Conservation (phyloP, 2,888 invertebrate species). For the Drosophila paramelanica region DNA sequence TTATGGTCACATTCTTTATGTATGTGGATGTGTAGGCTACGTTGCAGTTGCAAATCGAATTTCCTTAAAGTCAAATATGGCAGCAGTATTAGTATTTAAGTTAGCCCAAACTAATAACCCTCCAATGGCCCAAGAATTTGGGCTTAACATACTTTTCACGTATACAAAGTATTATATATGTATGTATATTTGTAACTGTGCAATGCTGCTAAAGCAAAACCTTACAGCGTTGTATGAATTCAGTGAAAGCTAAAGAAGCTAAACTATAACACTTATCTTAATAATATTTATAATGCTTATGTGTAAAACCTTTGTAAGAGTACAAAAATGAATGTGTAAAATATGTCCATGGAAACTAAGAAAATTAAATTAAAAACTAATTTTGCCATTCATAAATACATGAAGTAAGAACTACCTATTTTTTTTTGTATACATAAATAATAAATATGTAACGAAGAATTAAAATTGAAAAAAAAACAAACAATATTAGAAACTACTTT, state of each 20-base stretch:
- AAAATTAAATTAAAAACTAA: conserved; percentile 4
- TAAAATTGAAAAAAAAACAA: not conserved
- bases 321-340: conserved; percentile 46
- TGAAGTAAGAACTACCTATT: too few species aligned
- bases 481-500: conserved; percentile 5
- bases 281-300: conserved; percentile 22
- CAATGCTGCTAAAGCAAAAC: conserved; percentile 52
- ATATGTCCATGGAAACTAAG: conserved; percentile 6
- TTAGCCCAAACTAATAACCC: conserved; percentile 14
- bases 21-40: conserved; percentile 57
- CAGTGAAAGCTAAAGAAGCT: conserved; percentile 33
- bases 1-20: conserved; percentile 85
- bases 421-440: too few species aligned
- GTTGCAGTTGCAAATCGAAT: conserved; percentile 5
- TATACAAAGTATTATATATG: conserved; percentile 14
- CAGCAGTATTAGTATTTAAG: conserved; percentile 54
- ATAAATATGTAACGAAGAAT: not conserved
- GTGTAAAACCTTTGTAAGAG: conserved; percentile 27
- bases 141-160: conserved; percentile 20
- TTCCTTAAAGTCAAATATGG: conserved; percentile 37
- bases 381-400: not conserved
- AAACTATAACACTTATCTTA: conserved; percentile 19
- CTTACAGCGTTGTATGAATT: conserved; percentile 7
- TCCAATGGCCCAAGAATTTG: not conserved
- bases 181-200: conserved; percentile 43